Conservation (phyloP, 2,888 invertebrate genomes). For the Pocota personata region DNA sequence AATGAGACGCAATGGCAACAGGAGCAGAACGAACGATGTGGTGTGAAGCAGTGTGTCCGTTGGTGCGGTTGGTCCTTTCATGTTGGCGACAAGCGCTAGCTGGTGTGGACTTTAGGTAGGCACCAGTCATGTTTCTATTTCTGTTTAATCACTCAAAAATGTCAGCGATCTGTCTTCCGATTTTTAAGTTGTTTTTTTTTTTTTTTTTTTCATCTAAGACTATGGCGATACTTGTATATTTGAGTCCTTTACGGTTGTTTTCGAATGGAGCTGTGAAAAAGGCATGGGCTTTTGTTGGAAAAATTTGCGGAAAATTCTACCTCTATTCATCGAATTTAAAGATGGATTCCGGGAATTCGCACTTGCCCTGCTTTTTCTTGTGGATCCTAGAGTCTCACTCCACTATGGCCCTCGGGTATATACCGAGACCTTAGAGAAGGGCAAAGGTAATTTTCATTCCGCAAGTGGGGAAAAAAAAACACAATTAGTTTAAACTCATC, state of each 20-base stretch:
- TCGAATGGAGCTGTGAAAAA: not conserved
- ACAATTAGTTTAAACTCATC: no score
- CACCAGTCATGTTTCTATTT: constrained; percentile 71
- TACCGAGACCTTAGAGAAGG: no score
- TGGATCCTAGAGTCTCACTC: no score
- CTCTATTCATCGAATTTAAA: no score
- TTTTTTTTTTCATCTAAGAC: constrained; percentile 13
- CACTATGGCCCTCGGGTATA: no score
- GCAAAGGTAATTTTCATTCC: no score
- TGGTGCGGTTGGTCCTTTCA: constrained; percentile 27
- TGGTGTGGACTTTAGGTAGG: constrained; percentile 67
- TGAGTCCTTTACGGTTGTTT: not conserved
- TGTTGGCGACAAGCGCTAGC: not conserved
- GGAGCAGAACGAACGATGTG: constrained; percentile 14
- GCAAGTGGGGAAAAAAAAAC: no score
- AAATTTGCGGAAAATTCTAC: no score
- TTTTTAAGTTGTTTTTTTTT: not conserved
- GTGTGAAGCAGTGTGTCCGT: constrained; percentile 1
- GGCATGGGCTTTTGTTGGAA: not conserved
- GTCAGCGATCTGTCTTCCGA: constrained; percentile 76
- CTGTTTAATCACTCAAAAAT: constrained; percentile 78
- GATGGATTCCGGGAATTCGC: no score
- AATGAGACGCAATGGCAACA: constrained; percentile 66
- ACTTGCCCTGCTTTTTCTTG: no score
- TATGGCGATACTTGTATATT: not conserved